Base-by-base conservation (phyloP, 1,140 invertebrate genomes). In the Melanaphis sacchari region DNA sequence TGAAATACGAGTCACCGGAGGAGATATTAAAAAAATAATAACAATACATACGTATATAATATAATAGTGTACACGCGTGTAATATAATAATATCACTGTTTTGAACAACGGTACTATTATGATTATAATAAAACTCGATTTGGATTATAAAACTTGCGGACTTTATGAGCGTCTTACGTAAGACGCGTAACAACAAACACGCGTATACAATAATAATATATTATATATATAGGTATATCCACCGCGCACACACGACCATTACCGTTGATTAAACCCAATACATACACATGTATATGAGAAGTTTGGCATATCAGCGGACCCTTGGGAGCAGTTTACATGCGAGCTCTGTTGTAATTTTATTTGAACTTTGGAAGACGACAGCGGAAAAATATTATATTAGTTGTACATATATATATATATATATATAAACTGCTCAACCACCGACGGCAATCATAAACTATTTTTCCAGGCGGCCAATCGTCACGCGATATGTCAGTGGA, bases 301-400 rank as follows among this genome's bases (percentile, higher is more conserved):
- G 90, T 82, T 82, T 46, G 6, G 66, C 31, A 43, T 91, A 91
- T 81, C 90, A 43, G 40, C 66, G 46, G 81, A 21, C 91, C 91
- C 91, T 26, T 46, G 91, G 91, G 91, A 93, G 46, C 91, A 85
- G 91, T 93, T 93, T 40, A 93, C 91, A 93, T 93, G 91, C 91
- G 81, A 93, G 54, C 81, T 52, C 41, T 31, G 24, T 85, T 41
- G 91, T 93, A 85, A 84, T 84, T 84, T 93, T 93, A 93, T 93
- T 93, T 93, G 91, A 93, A 93, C 81, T 93, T 54, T 54, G 36
- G 6, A 91, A 84, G 59, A 38, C 81, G 22, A 43, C 22, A 40
- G 5, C 38, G 49, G 26, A n/a, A 38, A 52, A 52, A 36, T 38
- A 89, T 38, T 88, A 40, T 59, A 89, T n/a, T 38, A 89, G 5